Percentiles rank a stretch among this genome's conserved stretches.
These are phyloP conservation scores for Punctoribates punctum DNA, from an alignment of 2,888 invertebrate genomes.

Conservation along the genomic window DNA sequence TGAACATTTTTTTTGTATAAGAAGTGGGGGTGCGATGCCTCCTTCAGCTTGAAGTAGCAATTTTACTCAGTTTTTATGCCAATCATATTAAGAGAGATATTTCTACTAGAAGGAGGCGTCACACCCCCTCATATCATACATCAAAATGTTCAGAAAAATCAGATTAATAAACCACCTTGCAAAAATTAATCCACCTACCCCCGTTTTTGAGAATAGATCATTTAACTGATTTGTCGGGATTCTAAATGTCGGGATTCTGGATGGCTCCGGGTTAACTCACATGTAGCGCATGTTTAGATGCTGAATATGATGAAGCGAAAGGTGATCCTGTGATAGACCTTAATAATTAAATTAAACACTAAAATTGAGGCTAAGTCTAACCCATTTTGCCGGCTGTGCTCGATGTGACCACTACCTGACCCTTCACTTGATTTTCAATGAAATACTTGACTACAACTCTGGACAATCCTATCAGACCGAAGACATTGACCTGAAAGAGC, in stretches of 20 bases:
- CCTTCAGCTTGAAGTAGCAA: too few relatives aligned
- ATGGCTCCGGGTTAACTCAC: conserved; percentile 53
- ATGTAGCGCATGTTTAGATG: conserved; percentile 71
- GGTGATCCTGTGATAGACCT: conserved; percentile 56
- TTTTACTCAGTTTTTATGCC: too few relatives aligned
- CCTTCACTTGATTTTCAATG: conserved; percentile 53
- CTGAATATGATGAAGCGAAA: conserved; percentile 67
- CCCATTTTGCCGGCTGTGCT: conserved; percentile 67
- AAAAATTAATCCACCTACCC: too few relatives aligned
- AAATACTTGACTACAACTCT: conserved; percentile 65
- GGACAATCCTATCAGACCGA: conserved; percentile 66
- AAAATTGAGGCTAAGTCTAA: not conserved
- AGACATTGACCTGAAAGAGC: conserved; percentile 73
- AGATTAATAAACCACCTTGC: too few relatives aligned
- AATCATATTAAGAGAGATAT: too few relatives aligned
- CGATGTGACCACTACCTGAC: conserved; percentile 71
- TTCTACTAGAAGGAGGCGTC: too few relatives aligned
- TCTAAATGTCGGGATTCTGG: not conserved
- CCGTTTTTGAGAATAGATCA: too few relatives aligned
- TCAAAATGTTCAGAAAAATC: too few relatives aligned
- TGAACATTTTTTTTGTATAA: too few relatives aligned
- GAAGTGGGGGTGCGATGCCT: too few relatives aligned
- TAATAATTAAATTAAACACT: conserved; percentile 46
- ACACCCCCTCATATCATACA: too few relatives aligned
- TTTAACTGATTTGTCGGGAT: not conserved